A percentile compares a stretch with the other conserved stretches of the same genome.
Conservation (phyloP, 92 coral and sea anemone species). For the Epizoanthus fatuus region DNA sequence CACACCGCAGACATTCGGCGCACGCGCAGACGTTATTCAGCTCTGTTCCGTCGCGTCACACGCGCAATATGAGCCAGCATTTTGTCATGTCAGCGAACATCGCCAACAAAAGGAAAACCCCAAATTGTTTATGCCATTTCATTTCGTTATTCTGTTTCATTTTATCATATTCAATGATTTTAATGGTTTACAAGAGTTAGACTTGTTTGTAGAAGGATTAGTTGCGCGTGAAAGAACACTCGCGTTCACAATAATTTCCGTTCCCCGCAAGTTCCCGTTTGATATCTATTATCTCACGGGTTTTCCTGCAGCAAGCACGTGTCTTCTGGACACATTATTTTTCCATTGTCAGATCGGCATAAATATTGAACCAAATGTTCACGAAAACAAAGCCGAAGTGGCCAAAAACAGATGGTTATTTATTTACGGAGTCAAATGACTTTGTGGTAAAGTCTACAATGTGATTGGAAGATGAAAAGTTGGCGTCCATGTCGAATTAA, state of each 20-base stretch:
- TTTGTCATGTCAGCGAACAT: background rate
- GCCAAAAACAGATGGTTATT: too few species aligned
- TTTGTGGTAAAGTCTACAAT: background rate
- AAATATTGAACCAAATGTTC: too few species aligned
- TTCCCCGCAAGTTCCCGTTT: background rate
- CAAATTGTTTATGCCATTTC: background rate
- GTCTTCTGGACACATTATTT: background rate
- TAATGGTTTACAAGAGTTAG: background rate
- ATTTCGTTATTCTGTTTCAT: background rate
- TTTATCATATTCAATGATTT: background rate
- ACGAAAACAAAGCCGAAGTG: too few species aligned
- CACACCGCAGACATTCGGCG: too few species aligned
- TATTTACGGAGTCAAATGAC: background rate
- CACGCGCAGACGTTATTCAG: too few species aligned
- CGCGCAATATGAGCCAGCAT: background rate
- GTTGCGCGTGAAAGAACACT: background rate
- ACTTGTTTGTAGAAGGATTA: background rate
- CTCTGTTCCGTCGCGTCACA: too few species aligned
- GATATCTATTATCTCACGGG: conserved; percentile 13
- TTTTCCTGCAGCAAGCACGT: conserved; percentile 35
- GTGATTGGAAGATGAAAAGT: conserved; percentile 23
- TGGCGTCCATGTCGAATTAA: background rate
- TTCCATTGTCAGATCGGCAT: background rate
- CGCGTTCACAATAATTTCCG: background rate
- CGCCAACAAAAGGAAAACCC: conserved; percentile 2